Evolutionary conservation across 2,797 vertebrate species (phyloP).

Genomic region (Zenarchopterus dispar): DNA sequence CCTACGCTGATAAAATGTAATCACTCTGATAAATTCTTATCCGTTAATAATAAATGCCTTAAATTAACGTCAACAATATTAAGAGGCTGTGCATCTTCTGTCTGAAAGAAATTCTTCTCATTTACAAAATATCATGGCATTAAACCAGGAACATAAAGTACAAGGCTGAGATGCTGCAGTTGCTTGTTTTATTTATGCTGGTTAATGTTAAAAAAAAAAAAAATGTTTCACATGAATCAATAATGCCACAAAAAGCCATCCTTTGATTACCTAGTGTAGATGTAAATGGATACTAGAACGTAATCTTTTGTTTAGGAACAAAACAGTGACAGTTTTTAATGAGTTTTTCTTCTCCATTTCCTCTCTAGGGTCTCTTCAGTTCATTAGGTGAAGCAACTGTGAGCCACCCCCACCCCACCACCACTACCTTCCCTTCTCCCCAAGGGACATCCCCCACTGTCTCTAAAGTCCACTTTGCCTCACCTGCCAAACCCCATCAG

Average conservation of each 20-base stretch:
- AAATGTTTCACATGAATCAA: constrained; percentile 9
- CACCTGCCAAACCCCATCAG: constrained; percentile 50
- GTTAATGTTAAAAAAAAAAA: constrained; percentile 4
- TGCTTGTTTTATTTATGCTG: constrained; percentile 17
- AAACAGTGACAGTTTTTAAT: background rate
- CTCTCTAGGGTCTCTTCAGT: constrained; percentile 64
- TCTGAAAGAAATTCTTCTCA: background rate
- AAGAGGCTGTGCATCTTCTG: background rate
- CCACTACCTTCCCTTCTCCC: constrained; percentile 6
- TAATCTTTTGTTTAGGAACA: background rate
- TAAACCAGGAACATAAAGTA: constrained; percentile 13
- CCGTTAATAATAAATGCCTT: constrained; percentile 9
- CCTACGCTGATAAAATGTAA: background rate
- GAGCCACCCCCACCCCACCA: constrained; percentile 20
- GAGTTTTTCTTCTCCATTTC: constrained; percentile 26
- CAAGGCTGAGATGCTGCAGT: constrained; percentile 16
- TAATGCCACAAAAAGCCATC: background rate
- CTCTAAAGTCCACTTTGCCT: constrained; percentile 43
- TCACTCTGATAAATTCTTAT: background rate
- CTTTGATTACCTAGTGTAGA: background rate
- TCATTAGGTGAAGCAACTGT: constrained; percentile 68
- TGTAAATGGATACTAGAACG: constrained; percentile 4
- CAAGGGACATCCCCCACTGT: constrained; percentile 22
- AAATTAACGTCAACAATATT: background rate
- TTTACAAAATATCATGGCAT: constrained; percentile 16